These are phyloP conservation scores for Dryas iulia DNA, from an alignment of 1,140 invertebrate genomes.

Conservation along the genomic window DNA sequence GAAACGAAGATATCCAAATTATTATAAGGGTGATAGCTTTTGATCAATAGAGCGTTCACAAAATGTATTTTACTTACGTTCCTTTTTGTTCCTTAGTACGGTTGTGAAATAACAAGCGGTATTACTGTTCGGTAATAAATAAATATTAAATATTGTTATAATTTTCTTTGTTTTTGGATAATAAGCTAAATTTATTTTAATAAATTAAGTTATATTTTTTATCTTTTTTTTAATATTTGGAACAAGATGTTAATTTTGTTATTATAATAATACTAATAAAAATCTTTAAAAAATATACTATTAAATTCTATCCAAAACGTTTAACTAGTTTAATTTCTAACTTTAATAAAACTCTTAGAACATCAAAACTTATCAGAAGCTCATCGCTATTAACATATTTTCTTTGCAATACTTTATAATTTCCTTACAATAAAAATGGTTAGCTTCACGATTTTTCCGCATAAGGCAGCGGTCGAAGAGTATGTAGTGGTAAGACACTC, in stretches of 20 bases:
- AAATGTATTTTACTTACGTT: constrained; percentile 11
- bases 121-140: not conserved
- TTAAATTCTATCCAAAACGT: too few relatives aligned
- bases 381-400: not conserved
- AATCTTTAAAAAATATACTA: too few relatives aligned
- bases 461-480: too few relatives aligned
- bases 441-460: too few relatives aligned
- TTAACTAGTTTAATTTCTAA: too few relatives aligned
- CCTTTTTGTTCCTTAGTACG: not conserved
- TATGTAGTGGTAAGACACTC: too few relatives aligned
- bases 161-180: not conserved
- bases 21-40: constrained; percentile 36
- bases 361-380: not conserved
- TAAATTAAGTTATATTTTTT: not conserved
- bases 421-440: too few relatives aligned
- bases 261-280: too few relatives aligned
- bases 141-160: not conserved
- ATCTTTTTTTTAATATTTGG: not conserved
- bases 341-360: not conserved
- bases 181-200: not conserved
- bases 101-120: not conserved
- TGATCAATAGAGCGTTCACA: constrained; percentile 34
- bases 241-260: too few relatives aligned
- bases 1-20: constrained; percentile 37
- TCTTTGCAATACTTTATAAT: not conserved